Conservation (phyloP, 1,140 invertebrate species). For the Armadillidium nasatum region DNA sequence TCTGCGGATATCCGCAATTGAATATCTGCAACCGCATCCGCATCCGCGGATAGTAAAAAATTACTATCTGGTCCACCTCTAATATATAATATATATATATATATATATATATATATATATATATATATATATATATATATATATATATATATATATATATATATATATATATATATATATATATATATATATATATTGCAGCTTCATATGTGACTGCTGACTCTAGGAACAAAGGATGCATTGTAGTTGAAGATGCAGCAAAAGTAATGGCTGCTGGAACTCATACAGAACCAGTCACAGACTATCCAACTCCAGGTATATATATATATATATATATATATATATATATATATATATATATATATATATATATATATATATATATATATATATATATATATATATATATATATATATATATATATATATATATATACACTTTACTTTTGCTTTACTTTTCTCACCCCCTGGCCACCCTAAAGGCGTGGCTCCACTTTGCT, state of each 20-base stretch:
- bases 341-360: background rate
- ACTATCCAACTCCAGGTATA: background rate
- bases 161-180: background rate
- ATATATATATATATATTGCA: background rate
- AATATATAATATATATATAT: too few species aligned
- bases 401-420: too few species aligned
- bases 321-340: background rate
- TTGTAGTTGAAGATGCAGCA: constrained; percentile 74
- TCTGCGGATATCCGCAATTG: too few species aligned
- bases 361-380: too few species aligned
- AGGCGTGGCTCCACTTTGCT: too few species aligned
- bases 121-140: background rate
- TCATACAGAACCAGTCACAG: background rate
- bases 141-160: background rate
- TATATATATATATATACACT: background rate
- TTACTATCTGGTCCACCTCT: too few species aligned
- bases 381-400: too few species aligned
- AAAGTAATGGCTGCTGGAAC: constrained; percentile 66
- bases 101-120: too few species aligned
- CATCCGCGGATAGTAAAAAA: too few species aligned
- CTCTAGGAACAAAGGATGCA: constrained; percentile 66
- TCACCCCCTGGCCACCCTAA: too few species aligned
- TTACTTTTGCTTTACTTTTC: background rate
- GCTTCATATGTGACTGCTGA: constrained; percentile 30
- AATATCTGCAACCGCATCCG: too few species aligned